Base-by-base conservation (phyloP, 1,140 invertebrate species). In the Melipona quadrifasciata region DNA sequence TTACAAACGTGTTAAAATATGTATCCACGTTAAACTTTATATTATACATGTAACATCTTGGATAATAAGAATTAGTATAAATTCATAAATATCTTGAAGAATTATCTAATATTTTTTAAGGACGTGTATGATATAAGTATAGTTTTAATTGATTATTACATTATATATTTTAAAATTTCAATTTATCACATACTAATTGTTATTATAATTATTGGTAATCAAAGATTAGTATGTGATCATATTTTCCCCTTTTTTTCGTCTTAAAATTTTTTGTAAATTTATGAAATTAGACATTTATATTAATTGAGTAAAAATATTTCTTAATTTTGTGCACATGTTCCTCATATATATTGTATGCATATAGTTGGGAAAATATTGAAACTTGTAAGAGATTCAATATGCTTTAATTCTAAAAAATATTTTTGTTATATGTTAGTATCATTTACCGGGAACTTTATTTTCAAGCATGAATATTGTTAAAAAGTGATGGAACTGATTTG, bases 401-500 rank as follows among this genome's bases (percentile, higher is more conserved):
- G 75, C 58, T 67, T 70, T 61, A 64, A 34, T 80, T 31, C n/a
- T 83, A 53, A 77, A 81, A 83, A 88, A 87, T 77, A 80, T 39
- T 77, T 61, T 19, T 65, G 21, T 39, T 10, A 67, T 67, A 27
- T 27, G 53, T 84, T 47, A 73, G 47, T 89, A 70, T 81, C 55
- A 74, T 47, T 84, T 81, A 65, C 21, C 16, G 87, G 47, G 55
- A 80, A 79, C 76, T 57, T 79, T 39, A 4, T 67, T 65, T 65
- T 61, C 47, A n/a, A 81, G 79, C 61, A 82, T 53, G 27, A 77
- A 74, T 75, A 70, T 81, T 86, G 53, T 82, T 84, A 76, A 80
- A 83, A 70, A 58, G 17, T 72, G 58, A 86, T 84, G 47, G 53
- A 86, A 84, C 67, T 88, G 58, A 19, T 21, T 83, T 88, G 64